Conservation (phyloP, 2,888 invertebrate genomes). For the Eupithecia centaureata region DNA sequence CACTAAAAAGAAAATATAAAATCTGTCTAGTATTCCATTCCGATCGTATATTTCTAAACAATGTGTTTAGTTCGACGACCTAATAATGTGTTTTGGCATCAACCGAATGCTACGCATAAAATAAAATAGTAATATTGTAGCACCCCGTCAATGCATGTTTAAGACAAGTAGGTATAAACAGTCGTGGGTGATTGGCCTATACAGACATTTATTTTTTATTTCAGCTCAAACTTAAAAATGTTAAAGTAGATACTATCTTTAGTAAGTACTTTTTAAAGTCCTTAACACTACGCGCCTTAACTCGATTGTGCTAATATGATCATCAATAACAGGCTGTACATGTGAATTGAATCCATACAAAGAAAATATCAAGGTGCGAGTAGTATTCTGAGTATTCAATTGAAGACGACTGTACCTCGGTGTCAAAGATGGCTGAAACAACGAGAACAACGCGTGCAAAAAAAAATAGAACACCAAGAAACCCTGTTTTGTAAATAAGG, state of each 20-base stretch:
- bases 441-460: background rate
- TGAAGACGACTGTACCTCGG: background rate
- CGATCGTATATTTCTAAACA: background rate
- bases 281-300: background rate
- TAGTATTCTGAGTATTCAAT: background rate
- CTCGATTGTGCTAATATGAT: background rate
- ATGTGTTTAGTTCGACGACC: constrained; percentile 2
- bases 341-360: background rate
- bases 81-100: constrained; percentile 4
- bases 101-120: background rate
- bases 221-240: background rate
- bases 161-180: too few species aligned
- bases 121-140: background rate
- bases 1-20: background rate
- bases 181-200: background rate
- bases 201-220: background rate
- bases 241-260: too few species aligned
- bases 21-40: background rate
- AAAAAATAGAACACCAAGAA: background rate
- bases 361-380: background rate
- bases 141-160: background rate
- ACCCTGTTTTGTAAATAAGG: constrained; percentile 3
- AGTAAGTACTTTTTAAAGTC: background rate
- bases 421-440: background rate
- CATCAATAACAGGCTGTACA: background rate